Base-by-base conservation (phyloP, 2,797 vertebrate genomes). In the Balearica regulorum region DNA sequence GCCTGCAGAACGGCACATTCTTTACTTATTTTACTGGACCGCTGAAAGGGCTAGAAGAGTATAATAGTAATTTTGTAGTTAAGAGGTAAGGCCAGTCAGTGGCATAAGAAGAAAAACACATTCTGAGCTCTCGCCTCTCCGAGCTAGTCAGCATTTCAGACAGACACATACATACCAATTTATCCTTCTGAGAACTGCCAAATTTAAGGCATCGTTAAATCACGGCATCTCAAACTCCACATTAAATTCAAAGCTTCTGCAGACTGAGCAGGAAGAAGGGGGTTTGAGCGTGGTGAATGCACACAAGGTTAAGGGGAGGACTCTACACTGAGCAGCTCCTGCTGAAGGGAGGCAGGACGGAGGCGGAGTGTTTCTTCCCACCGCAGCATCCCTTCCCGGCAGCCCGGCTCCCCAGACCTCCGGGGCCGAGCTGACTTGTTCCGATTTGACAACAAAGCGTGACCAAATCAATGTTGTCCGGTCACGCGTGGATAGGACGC, bases 51-150 rank as follows among this genome's bases (percentile, higher is more conserved):
- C 25, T 20, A 5, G 11, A 19, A 0, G 5, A 11, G 35, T 0
- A 1, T 1, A 7, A 1, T 1, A 39, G 6, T 2, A 5, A 3
- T 9, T 21, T 0, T 20, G n/a, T 5, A 31, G 51, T 6, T 14
- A 20, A 15, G 44, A 16, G 29, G 48, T 1, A 9, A 31, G 35
- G 44, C 54, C 77, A 49, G 4, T 1, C 64, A 29, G 2, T 1
- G 33, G 61, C 21, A 5, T 0, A 10, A 13, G 14, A 35, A 60
- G 29, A 39, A 53, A 48, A 0, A 17, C 6, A 6, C 11, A 6
- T 12, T 19, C 55, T 3, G 7, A 60, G 69, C 64, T 61, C 46
- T 18, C 13, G 9, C 6, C 44, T 13, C 65, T 37, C 81, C 19
- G 10, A 65, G 33, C 11, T 3, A 4, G 49, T 8, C 10, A 18